These are phyloP conservation scores for Berghia stephanieae DNA, from an alignment of 1,140 invertebrate genomes.

Conservation along the genomic window DNA sequence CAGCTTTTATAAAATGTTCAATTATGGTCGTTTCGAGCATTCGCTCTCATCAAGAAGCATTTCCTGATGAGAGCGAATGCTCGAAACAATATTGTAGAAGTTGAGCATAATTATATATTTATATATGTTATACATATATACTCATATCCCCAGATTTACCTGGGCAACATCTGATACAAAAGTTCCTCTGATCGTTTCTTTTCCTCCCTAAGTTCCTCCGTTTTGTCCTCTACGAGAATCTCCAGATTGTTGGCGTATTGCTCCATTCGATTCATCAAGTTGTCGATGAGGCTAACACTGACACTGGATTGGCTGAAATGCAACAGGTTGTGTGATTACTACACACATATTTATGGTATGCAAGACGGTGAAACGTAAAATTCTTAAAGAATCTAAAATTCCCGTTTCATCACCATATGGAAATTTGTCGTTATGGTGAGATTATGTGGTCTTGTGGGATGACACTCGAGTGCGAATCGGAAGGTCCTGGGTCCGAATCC, in stretches of 20 bases:
- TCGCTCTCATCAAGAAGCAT: neutral
- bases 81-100: neutral
- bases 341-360: neutral
- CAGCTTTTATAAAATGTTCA: too few relatives aligned
- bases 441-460: constrained; percentile 32
- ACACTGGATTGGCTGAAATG: neutral
- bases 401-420: too few relatives aligned
- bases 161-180: constrained; percentile 89
- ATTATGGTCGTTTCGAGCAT: neutral
- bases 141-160: constrained; percentile 69
- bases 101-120: too few relatives aligned
- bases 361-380: neutral
- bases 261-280: constrained; percentile 93
- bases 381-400: too few relatives aligned
- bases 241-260: constrained; percentile 94
- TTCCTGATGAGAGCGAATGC: neutral
- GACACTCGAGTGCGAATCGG: neutral
- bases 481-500: too few relatives aligned
- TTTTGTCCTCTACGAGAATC: constrained; percentile 86
- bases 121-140: too few relatives aligned
- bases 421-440: neutral
- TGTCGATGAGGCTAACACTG: constrained; percentile 83
- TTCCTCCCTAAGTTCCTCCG: constrained; percentile 88
- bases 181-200: constrained; percentile 92
- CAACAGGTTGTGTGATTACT: neutral